These are phyloP conservation scores for Megamerina dolium DNA, from an alignment of 2,888 invertebrate genomes.

Conservation along the genomic window DNA sequence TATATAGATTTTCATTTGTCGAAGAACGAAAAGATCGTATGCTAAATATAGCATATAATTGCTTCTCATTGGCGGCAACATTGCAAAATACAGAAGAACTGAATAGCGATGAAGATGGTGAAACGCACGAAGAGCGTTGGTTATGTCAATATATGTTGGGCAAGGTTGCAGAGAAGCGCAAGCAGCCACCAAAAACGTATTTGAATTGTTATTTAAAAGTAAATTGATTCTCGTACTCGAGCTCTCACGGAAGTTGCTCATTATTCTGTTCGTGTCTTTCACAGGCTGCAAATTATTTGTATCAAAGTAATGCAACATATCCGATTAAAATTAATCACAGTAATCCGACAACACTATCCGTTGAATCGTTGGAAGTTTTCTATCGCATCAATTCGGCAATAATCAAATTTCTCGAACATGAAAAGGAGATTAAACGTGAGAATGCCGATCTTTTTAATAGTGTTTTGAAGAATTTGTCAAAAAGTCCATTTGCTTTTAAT, in stretches of 20 bases:
- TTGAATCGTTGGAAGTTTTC: conserved; percentile 83
- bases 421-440: conserved; percentile 59
- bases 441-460: conserved; percentile 56
- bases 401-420: conserved; percentile 75
- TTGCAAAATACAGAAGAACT: conserved; percentile 48
- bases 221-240: too few relatives aligned
- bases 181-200: conserved; percentile 66
- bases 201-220: conserved; percentile 73
- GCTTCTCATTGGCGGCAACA: conserved; percentile 67
- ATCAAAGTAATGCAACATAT: conserved; percentile 75
- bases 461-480: conserved; percentile 47
- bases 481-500: conserved; percentile 52
- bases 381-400: conserved; percentile 85
- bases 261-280: not conserved
- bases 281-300: conserved; percentile 68
- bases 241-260: too few relatives aligned
- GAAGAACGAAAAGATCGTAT: conserved; percentile 74
- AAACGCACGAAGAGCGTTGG: conserved; percentile 80
- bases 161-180: conserved; percentile 85
- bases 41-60: conserved; percentile 69
- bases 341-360: conserved; percentile 72
- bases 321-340: conserved; percentile 81
- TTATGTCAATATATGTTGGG: conserved; percentile 92
- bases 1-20: conserved; percentile 36
- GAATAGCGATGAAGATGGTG: conserved; percentile 31